These are phyloP conservation scores for Bovichtus variegatus DNA, from an alignment of 2,797 vertebrate genomes.

Conservation along the genomic window DNA sequence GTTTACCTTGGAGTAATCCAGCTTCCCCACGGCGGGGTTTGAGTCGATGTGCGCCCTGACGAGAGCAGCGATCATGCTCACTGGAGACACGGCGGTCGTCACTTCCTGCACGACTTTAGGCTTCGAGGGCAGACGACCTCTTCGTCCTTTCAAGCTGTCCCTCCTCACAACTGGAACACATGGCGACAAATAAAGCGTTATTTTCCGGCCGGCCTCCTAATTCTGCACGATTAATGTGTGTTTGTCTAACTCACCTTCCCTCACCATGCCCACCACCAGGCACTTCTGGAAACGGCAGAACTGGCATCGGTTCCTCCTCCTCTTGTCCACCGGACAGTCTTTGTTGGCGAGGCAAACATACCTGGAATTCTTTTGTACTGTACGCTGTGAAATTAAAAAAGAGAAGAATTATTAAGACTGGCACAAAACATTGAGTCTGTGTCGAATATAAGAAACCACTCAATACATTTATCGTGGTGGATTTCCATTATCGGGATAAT, in stretches of 20 bases:
- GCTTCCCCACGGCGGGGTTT: slow-evolving; percentile 86
- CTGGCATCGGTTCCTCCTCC: slow-evolving; percentile 95
- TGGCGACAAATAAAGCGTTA: not conserved
- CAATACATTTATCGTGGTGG: too few relatives aligned
- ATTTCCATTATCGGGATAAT: too few relatives aligned
- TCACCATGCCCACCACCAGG: slow-evolving; percentile 97
- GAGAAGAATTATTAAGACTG: slow-evolving; percentile 6
- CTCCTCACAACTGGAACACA: slow-evolving; percentile 91
- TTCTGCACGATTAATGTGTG: not conserved
- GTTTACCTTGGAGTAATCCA: slow-evolving; percentile 95
- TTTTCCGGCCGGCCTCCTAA: not conserved
- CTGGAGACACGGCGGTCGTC: slow-evolving; percentile 77
- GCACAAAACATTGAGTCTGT: not conserved
- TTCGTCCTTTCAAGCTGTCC: slow-evolving; percentile 94
- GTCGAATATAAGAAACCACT: too few relatives aligned
- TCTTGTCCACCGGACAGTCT: slow-evolving; percentile 97
- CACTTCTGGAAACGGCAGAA: slow-evolving; percentile 99
- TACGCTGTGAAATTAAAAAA: slow-evolving; percentile 86
- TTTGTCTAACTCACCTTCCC: slow-evolving; percentile 89
- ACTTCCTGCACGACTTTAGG: slow-evolving; percentile 84
- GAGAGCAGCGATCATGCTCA: slow-evolving; percentile 92
- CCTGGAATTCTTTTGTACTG: slow-evolving; percentile 98
- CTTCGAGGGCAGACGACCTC: slow-evolving; percentile 96
- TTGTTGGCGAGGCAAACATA: slow-evolving; percentile 97
- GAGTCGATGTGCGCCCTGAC: slow-evolving; percentile 95